Evolutionary conservation across 2,888 invertebrate species (phyloP).

Genomic region (Zhuqinia jingwanae): DNA sequence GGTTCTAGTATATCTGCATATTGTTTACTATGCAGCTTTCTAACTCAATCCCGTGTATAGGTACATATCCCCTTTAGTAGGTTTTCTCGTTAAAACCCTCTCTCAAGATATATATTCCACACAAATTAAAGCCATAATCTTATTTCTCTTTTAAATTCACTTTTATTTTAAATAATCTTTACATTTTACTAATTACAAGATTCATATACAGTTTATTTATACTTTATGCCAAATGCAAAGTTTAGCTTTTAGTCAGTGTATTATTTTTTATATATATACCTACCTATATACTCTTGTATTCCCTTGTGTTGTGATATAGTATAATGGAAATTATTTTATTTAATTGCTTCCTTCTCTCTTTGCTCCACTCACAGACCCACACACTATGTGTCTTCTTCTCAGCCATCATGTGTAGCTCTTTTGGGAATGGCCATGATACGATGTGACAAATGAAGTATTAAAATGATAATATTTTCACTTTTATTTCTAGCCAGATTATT

Average conservation of each 20-base stretch:
- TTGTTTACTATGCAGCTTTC: not conserved
- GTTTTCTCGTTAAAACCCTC: not conserved
- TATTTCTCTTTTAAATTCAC: conserved; percentile 25
- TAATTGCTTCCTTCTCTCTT: conserved; percentile 60
- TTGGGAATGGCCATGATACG: conserved; percentile 50
- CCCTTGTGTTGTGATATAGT: no score
- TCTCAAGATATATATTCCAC: not conserved
- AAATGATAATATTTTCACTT: conserved; percentile 29
- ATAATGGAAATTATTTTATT: conserved; percentile 41
- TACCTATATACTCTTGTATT: no score
- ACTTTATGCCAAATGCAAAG: not conserved
- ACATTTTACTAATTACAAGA: conserved; percentile 59
- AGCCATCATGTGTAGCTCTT: conserved; percentile 12
- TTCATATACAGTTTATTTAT: not conserved
- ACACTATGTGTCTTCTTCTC: not conserved
- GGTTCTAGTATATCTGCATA: not conserved
- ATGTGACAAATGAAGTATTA: conserved; percentile 70
- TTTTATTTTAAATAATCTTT: conserved; percentile 57
- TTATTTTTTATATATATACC: not conserved
- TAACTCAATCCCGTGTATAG: not conserved
- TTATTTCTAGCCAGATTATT: not conserved
- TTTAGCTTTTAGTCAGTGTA: not conserved
- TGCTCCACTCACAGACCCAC: conserved; percentile 5
- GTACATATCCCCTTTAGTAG: no score
- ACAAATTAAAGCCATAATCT: conserved; percentile 41